Base-by-base conservation (phyloP, 2,113 vertebrate genomes). In the Sylvietta virens region DNA sequence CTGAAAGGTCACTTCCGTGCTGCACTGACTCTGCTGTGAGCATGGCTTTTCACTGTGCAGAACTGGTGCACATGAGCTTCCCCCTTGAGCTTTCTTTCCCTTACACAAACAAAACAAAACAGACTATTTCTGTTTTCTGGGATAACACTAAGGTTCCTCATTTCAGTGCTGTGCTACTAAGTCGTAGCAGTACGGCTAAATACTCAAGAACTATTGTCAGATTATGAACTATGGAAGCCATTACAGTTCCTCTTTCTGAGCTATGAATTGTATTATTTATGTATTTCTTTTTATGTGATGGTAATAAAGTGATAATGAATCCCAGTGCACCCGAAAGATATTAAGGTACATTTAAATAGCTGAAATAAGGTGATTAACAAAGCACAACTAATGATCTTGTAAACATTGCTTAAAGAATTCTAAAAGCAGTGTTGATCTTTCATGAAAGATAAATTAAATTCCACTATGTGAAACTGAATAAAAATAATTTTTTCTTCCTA, bases 241-340 rank as follows among this genome's bases (percentile, higher is more conserved):
- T 24, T 53, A 28, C 31, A 57, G 64, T 80, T 86, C 66, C 42
- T 92, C 47, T 91, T 92, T 65, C 69, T 74, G 39, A 94, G 35
- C 53, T 82, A 51, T 86, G 51, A 81, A 40, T 82, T 91, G 39
- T 95, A 48, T 90, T 97, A 94, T 97, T 97, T 96, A 95, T 96
- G 15, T 62, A 27, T 66, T 53, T 79, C 74, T 84, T 95, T 92
- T 92, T 89, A 61, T 90, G 19, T 84, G 73, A 67, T 60, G 58
- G 40, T 78, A 76, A 76, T 74, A 86, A 94, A 95, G 45, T 31
- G 74, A 58, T 53, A 53, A 53, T 31, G 39, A 72, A 82, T 64
- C 31, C 78, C 77, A 54, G 35, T n/a, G n/a, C 40, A 53, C 48
- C 88, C 54, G 60, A 47, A 71, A 40, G 57, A 45, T n/a, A 18